Base-by-base conservation (phyloP, 2,888 invertebrate genomes). In the Oligia fasciuncula region DNA sequence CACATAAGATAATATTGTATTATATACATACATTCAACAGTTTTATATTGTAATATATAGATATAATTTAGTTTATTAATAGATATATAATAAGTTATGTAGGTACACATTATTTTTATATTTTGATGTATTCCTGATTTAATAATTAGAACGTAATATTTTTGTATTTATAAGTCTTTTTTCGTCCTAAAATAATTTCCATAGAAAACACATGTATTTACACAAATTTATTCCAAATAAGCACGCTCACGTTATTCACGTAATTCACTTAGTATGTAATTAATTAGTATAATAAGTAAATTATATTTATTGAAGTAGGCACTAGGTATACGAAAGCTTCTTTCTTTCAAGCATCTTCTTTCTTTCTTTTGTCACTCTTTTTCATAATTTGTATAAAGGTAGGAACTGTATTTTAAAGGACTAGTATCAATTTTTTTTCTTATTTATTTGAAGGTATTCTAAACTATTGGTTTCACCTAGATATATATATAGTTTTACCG, bases 251-350 rank as follows among this genome's bases (percentile, higher is more conserved):
- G 11, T 23, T 57, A 66, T 40, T 49, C n/a, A 40, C 40, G 11
- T 23, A 57, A 66, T 40, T 49, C 11, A 17, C 49, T 19, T 54
- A 35, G 6, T 77, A 46, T 77, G 17, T n/a, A 57, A 51, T 76
- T 51, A 13, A 14, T 29, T 43, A 51, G 4, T 60, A 5, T 19
- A 4, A 6, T 62, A 43, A 62, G 46, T 29, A 40, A n/a, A 49
- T 49, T 49, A 49, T n/a, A 51, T 49, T 29, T 62, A 51, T 14
- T 40, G 4, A 63, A 62, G 17, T 19, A 49, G 6, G 35, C n/a
- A 74, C n/a, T 19, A n/a, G 4, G 35, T 49, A 60, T n/a, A 49
- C 8, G 23, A n/a, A 43, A 35, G 13, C 4, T 17, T 57, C 6
- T 73, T 35, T 13, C 4, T 23, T 23, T 13, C 1, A 54, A 43